These are phyloP conservation scores for Acanthis flammea DNA, from an alignment of 2,797 vertebrate species.

Conservation along the genomic window DNA sequence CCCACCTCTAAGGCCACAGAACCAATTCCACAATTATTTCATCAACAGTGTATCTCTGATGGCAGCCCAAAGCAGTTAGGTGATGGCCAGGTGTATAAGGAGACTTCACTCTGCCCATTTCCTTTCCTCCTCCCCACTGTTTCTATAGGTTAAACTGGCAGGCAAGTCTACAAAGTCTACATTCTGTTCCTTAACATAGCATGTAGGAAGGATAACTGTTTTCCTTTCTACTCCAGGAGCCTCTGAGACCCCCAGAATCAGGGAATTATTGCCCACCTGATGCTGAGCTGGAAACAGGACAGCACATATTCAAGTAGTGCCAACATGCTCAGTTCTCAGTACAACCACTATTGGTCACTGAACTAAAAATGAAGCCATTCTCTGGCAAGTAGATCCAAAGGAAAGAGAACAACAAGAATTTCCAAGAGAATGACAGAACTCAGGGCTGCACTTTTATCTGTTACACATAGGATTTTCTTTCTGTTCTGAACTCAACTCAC, in stretches of 20 bases:
- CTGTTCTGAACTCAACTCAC: not conserved
- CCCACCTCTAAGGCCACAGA: not conserved
- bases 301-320: not conserved
- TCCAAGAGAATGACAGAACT: not conserved
- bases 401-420: not conserved
- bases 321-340: not conserved
- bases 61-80: not conserved
- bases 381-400: not conserved
- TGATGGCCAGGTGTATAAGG: not conserved
- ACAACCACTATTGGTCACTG: not conserved
- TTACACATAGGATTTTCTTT: not conserved
- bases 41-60: not conserved
- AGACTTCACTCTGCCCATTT: not conserved
- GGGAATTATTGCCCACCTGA: not conserved
- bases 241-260: not conserved
- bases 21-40: not conserved
- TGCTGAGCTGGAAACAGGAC: not conserved
- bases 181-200: not conserved
- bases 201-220: not conserved
- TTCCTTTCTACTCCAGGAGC: not conserved
- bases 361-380: not conserved
- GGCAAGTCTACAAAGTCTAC: not conserved
- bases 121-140: not conserved
- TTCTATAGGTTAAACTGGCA: not conserved
- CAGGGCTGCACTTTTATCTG: not conserved